A percentile compares a stretch with the other conserved stretches of the same genome.
Conservation (phyloP, 35 echinoderm and acorn worm species). For the Acanthaster planci region DNA sequence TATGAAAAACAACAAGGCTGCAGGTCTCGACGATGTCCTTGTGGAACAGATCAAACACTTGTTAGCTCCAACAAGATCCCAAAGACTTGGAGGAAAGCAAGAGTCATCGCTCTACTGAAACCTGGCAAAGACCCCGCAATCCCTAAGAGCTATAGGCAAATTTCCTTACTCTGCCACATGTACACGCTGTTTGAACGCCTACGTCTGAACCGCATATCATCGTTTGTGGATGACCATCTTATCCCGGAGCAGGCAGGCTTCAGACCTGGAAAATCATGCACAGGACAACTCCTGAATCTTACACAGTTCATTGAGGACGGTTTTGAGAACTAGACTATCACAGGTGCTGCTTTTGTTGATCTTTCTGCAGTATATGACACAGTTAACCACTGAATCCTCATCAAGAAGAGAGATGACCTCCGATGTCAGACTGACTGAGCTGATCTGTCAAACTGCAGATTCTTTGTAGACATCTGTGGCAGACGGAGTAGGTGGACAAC, state of each 20-base stretch:
- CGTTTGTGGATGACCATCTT: conserved; percentile 23
- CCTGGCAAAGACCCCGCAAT: background rate
- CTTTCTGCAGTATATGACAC: conserved; percentile 56
- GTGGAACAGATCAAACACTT: conserved; percentile 43
- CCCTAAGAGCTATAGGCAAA: conserved; percentile 19
- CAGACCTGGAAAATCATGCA: conserved; percentile 41
- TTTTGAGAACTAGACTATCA: conserved; percentile 2
- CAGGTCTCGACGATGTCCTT: conserved; percentile 38
- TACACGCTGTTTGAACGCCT: conserved; percentile 16
- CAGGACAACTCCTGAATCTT: conserved; percentile 12
- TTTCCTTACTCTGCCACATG: conserved; percentile 30
- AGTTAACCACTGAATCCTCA: conserved; percentile 48
- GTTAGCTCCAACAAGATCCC: conserved; percentile 36
- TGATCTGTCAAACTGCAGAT: conserved; percentile 24
- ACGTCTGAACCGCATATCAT: background rate
- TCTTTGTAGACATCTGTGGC: conserved; percentile 20
- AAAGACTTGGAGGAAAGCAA: conserved; percentile 56
- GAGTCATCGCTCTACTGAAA: conserved; percentile 10
- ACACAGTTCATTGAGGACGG: conserved; percentile 32
- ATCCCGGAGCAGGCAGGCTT: conserved; percentile 39
- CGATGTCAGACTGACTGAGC: background rate
- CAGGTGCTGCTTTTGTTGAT: conserved; percentile 47
- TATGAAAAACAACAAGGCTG: conserved; percentile 31
- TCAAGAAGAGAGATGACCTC: conserved; percentile 32
- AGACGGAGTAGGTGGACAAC: conserved; percentile 47